phyloP scores from a whole-genome alignment of 1,140 invertebrate genomes.

The Brachionus calyciflorus region DNA sequence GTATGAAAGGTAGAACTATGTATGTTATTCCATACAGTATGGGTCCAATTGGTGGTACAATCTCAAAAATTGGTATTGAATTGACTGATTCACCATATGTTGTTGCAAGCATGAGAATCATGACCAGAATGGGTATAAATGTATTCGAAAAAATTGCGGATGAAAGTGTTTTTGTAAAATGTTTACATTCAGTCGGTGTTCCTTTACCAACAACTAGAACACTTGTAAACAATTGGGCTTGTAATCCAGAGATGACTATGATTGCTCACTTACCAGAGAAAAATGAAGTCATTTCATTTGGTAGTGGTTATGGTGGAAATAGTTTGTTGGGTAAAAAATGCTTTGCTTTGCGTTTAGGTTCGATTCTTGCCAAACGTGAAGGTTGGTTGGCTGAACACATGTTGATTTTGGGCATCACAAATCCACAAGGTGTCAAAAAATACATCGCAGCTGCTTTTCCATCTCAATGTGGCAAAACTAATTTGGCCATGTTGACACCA shows the following conservation, averaged over 20 bases:
- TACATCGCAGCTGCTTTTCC: slow-evolving; percentile 97
- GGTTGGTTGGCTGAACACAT: slow-evolving; percentile 99
- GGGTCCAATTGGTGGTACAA: too few relatives aligned
- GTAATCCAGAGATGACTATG: slow-evolving; percentile 74
- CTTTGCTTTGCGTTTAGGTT: slow-evolving; percentile 91
- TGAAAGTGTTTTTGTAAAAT: slow-evolving; percentile 64
- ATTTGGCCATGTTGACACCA: slow-evolving; percentile 94
- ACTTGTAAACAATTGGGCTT: slow-evolving; percentile 79
- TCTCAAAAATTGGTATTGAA: too few relatives aligned
- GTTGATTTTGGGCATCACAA: slow-evolving; percentile 88
- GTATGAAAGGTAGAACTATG: too few relatives aligned
- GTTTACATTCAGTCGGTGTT: slow-evolving; percentile 90
- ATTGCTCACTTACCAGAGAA: slow-evolving; percentile 66
- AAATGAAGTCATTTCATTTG: slow-evolving; percentile 86
- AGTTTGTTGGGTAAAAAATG: slow-evolving; percentile 92
- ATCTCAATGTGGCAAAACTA: slow-evolving; percentile 97
- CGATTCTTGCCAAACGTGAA: slow-evolving; percentile 84
- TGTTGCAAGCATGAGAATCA: slow-evolving; percentile 89
- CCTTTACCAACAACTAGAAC: slow-evolving; percentile 63
- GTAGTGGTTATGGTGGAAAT: slow-evolving; percentile 95
- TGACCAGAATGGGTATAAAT: slow-evolving; percentile 97
- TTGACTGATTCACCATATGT: too few relatives aligned
- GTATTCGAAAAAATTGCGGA: slow-evolving; percentile 52
- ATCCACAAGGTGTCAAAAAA: slow-evolving; percentile 78
- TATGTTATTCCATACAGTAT: too few relatives aligned